Percentiles rank a stretch among this genome's conserved stretches.
These are phyloP conservation scores for Nemotelus pantherinus DNA, from an alignment of 2,888 invertebrate species.

Conservation along the genomic window DNA sequence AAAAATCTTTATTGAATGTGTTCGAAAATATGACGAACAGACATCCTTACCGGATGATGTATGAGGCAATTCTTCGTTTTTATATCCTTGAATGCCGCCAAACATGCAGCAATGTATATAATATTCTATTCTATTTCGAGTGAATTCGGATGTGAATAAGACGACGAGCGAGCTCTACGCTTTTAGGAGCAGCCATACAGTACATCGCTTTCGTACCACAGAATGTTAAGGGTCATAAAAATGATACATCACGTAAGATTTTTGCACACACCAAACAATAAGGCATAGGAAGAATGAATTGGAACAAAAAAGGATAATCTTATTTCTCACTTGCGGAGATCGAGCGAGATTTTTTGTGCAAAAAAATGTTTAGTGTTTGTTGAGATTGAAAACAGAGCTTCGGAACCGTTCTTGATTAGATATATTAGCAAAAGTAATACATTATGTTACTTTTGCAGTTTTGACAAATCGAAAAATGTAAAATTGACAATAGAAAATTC, in stretches of 20 bases:
- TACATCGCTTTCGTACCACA: no score
- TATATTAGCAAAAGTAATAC: no score
- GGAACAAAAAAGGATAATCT: neutral
- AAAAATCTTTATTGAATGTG: slow-evolving; percentile 41
- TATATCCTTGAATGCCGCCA: slow-evolving; percentile 24
- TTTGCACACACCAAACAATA: neutral
- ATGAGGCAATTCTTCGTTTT: slow-evolving; percentile 30
- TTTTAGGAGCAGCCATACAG: no score
- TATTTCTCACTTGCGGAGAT: slow-evolving; percentile 2
- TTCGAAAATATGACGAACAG: slow-evolving; percentile 41
- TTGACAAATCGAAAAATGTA: no score
- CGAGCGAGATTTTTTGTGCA: neutral
- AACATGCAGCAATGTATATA: slow-evolving; percentile 7
- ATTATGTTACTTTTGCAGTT: no score
- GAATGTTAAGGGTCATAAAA: slow-evolving; percentile 21
- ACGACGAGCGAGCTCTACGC: no score
- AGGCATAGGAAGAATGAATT: neutral
- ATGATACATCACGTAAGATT: slow-evolving; percentile 40
- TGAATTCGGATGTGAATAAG: no score
- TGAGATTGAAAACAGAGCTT: no score
- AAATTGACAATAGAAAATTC: no score
- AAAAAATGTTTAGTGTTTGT: neutral
- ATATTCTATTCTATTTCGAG: neutral
- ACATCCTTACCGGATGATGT: slow-evolving; percentile 33
- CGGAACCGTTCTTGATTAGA: no score